A percentile compares a stretch with the other conserved stretches of the same genome.
Evolutionary conservation across 2,113 vertebrate species (phyloP).

Genomic region (Hucho hucho): DNA sequence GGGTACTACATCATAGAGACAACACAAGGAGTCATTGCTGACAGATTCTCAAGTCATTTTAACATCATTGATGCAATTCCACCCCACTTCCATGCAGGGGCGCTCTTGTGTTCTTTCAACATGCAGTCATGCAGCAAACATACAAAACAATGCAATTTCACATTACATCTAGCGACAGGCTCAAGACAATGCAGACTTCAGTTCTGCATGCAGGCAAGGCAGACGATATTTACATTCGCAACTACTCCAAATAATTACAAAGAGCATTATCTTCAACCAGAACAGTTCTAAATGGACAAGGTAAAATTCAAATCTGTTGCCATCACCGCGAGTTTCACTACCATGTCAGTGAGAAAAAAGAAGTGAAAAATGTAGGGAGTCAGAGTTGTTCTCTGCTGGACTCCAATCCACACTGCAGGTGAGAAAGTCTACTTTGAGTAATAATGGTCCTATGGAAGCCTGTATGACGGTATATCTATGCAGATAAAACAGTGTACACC

Average conservation of each 20-base stretch:
- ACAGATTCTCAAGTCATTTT: not conserved
- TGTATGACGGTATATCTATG: not conserved
- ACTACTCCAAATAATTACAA: not conserved
- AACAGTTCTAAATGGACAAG: too few species aligned
- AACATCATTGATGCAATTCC: not conserved
- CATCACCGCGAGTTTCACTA: slow-evolving; percentile 1
- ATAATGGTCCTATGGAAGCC: not conserved
- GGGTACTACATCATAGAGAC: not conserved
- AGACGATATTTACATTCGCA: not conserved
- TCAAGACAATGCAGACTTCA: slow-evolving; percentile 13
- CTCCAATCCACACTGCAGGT: not conserved
- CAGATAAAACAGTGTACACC: not conserved
- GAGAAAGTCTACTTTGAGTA: not conserved
- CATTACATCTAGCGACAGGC: not conserved
- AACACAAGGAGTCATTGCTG: not conserved
- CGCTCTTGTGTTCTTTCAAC: not conserved
- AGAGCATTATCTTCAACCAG: not conserved
- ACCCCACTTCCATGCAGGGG: not conserved
- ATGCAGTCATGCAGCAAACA: slow-evolving; percentile 25
- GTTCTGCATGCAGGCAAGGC: slow-evolving; percentile 1
- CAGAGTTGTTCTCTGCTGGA: slow-evolving; percentile 5
- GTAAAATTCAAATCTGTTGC: not conserved
- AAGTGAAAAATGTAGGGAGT: not conserved
- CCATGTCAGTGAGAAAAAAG: not conserved
- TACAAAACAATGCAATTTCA: not conserved